These are phyloP conservation scores for Calidris pugnax DNA, from an alignment of 2,113 vertebrate species.

Conservation along the genomic window DNA sequence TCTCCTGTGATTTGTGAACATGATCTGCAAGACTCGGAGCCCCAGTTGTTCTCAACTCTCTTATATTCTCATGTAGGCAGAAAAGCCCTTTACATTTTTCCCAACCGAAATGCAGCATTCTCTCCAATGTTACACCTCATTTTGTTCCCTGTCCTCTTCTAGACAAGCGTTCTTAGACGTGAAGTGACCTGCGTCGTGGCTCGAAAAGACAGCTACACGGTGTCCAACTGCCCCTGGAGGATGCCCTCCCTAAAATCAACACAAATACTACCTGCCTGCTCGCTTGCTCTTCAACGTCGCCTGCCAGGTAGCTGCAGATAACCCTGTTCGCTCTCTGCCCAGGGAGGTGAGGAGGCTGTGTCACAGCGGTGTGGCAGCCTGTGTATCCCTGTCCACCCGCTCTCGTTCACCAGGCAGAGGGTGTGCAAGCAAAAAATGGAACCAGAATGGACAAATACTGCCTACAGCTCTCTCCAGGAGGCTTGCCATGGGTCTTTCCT, in stretches of 20 bases:
- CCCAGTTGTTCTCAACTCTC: background rate
- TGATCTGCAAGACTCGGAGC: background rate
- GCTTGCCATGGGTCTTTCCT: fast-evolving
- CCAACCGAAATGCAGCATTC: background rate
- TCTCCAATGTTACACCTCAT: background rate
- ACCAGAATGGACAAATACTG: background rate
- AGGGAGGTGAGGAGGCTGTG: background rate
- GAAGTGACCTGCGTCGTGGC: background rate
- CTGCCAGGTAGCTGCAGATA: background rate
- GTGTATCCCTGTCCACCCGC: background rate
- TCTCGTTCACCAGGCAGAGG: background rate
- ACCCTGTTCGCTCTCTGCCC: background rate
- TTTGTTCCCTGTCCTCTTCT: background rate
- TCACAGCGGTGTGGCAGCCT: background rate
- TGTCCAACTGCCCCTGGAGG: background rate
- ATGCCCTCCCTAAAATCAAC: background rate
- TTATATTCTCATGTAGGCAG: background rate
- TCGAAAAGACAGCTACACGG: fast-evolving
- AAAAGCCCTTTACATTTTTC: background rate
- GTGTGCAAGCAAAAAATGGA: background rate
- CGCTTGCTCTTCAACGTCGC: background rate
- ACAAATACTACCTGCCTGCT: background rate
- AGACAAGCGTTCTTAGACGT: background rate
- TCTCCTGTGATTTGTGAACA: background rate
- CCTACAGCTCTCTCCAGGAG: fast-evolving